A percentile compares a stretch with the other conserved stretches of the same genome.
Conservation (phyloP, 2,888 invertebrate genomes). For the Thyatira batis region DNA sequence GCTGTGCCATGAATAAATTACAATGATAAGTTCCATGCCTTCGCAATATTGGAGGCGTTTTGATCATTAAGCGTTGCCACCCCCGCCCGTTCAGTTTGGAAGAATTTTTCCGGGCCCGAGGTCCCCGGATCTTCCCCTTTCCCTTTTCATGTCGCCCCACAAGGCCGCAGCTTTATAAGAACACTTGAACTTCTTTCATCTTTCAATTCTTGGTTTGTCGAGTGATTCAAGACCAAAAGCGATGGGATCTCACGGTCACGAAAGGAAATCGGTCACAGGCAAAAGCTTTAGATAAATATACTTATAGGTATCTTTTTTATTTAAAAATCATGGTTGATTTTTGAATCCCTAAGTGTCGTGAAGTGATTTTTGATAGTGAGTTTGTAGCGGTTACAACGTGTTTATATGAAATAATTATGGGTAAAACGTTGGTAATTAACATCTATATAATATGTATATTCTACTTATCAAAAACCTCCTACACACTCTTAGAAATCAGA, state of each 20-base stretch:
- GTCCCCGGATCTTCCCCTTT: conserved; percentile 50
- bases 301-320: background rate
- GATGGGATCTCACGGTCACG: conserved; percentile 40
- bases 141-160: conserved; percentile 45
- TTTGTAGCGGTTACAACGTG: no score
- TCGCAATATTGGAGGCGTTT: conserved; percentile 77
- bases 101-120: conserved; percentile 61
- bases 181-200: conserved; percentile 70
- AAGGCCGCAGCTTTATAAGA: conserved; percentile 50
- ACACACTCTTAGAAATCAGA: background rate
- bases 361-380: no score
- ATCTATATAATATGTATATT: no score
- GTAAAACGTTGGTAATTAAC: no score
- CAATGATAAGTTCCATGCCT: conserved; percentile 73
- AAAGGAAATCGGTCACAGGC: conserved; percentile 12
- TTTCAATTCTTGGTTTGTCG: conserved; percentile 42
- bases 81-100: conserved; percentile 47
- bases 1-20: conserved; percentile 77
- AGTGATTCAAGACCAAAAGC: conserved; percentile 50
- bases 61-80: conserved; percentile 67
- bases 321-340: background rate
- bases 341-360: no score
- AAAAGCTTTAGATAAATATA: background rate
- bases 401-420: no score
- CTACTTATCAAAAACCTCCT: no score